These are phyloP conservation scores for Oreocharis arfaki DNA, from an alignment of 2,113 vertebrate genomes.

Conservation along the genomic window DNA sequence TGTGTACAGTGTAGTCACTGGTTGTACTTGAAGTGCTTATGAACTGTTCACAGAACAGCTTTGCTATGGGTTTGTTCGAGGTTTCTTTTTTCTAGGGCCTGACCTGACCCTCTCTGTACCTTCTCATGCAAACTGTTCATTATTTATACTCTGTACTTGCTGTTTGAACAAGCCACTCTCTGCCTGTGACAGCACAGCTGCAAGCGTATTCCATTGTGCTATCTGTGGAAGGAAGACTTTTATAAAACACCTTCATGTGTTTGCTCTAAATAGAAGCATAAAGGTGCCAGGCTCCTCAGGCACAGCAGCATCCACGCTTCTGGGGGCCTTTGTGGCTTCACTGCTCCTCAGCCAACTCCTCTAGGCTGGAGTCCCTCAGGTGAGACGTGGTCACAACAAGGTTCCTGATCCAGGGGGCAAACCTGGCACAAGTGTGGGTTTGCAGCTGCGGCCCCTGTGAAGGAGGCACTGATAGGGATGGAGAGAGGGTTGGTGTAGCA, in stretches of 20 bases:
- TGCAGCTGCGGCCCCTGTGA: background rate
- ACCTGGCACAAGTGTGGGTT: background rate
- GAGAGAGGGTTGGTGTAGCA: background rate
- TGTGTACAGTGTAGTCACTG: rapidly evolving
- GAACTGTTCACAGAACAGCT: background rate
- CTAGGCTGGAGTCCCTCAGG: background rate
- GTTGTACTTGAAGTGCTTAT: background rate
- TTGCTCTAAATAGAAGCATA: background rate
- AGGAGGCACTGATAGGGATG: background rate
- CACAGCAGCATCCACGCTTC: rapidly evolving
- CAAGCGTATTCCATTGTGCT: background rate
- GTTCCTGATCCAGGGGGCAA: background rate
- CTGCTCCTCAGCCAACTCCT: background rate
- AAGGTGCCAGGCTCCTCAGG: background rate
- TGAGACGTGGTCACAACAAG: rapidly evolving
- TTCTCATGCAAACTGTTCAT: background rate
- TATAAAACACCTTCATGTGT: background rate
- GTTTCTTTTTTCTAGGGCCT: background rate
- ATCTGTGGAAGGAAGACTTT: background rate
- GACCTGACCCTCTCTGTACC: background rate
- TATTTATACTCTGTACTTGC: background rate
- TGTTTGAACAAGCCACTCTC: background rate
- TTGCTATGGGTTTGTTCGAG: background rate
- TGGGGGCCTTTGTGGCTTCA: background rate
- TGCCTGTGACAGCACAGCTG: background rate